Percentiles rank a stretch among this genome's conserved stretches.
phyloP scores from a whole-genome alignment of 2,888 invertebrate genomes.

The Pterobdella sp. region DNA sequence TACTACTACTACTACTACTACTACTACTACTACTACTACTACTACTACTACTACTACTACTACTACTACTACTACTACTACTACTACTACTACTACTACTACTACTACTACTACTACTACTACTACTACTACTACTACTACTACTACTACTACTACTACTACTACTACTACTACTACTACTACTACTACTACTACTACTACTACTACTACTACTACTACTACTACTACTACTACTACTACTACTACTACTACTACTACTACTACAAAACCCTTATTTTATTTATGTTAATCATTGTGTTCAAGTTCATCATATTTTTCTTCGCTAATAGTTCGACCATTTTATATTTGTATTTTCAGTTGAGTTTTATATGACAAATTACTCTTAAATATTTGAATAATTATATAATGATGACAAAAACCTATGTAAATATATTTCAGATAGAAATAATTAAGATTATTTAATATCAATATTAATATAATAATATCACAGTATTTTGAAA shows the following conservation, averaged over 20 bases:
- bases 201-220: slow-evolving; percentile 36
- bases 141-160: slow-evolving; percentile 36
- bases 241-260: slow-evolving; percentile 35
- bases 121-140: slow-evolving; percentile 35
- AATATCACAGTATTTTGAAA: too few species aligned
- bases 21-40: slow-evolving; percentile 34
- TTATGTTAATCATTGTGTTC: too few species aligned
- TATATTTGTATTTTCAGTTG: too few species aligned
- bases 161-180: slow-evolving; percentile 36
- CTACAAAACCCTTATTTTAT: too few species aligned
- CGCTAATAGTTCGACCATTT: too few species aligned
- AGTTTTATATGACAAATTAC: too few species aligned
- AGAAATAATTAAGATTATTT: too few species aligned
- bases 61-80: slow-evolving; percentile 34
- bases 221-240: slow-evolving; percentile 36
- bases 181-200: slow-evolving; percentile 35
- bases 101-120: slow-evolving; percentile 32
- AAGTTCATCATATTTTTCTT: too few species aligned
- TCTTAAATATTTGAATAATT: too few species aligned
- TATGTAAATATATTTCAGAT: too few species aligned
- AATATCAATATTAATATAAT: too few species aligned
- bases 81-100: slow-evolving; percentile 32
- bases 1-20: slow-evolving; percentile 26
- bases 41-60: slow-evolving; percentile 35
- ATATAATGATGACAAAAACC: too few species aligned